A percentile compares a stretch with the other conserved stretches of the same genome.
Conservation (phyloP, 2,888 invertebrate species). For the Galerucella calmariensis region DNA sequence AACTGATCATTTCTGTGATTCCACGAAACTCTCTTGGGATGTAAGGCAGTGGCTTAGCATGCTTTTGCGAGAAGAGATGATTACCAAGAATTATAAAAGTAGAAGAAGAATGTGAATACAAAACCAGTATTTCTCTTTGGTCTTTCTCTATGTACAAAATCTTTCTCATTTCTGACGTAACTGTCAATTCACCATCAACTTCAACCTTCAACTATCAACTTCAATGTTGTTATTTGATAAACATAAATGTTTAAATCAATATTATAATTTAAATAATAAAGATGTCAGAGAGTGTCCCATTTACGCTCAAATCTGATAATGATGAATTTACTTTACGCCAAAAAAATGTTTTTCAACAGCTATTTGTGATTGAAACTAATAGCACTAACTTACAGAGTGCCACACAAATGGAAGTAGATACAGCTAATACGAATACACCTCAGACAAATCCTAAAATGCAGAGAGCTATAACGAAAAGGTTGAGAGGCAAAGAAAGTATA, state of each 20-base stretch:
- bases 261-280: background rate
- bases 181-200: no score
- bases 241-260: background rate
- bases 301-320: slow-evolving; percentile 50
- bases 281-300: slow-evolving; percentile 32
- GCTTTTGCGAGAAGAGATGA: no score
- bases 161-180: no score
- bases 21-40: no score
- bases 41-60: no score
- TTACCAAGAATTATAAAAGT: no score
- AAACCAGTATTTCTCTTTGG: no score
- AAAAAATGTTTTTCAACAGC: slow-evolving; percentile 75
- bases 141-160: no score
- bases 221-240: background rate
- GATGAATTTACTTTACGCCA: slow-evolving; percentile 69
- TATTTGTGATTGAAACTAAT: slow-evolving; percentile 69
- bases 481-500: slow-evolving; percentile 80
- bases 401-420: slow-evolving; percentile 45
- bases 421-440: slow-evolving; percentile 16
- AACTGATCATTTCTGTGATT: no score
- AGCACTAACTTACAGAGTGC: slow-evolving; percentile 11
- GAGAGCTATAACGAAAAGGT: slow-evolving; percentile 69
- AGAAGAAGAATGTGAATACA: no score
- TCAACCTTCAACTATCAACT: background rate
- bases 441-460: slow-evolving; percentile 54